Conservation (phyloP, 2,113 vertebrate species). For the Ornithorhynchus anatinus region DNA sequence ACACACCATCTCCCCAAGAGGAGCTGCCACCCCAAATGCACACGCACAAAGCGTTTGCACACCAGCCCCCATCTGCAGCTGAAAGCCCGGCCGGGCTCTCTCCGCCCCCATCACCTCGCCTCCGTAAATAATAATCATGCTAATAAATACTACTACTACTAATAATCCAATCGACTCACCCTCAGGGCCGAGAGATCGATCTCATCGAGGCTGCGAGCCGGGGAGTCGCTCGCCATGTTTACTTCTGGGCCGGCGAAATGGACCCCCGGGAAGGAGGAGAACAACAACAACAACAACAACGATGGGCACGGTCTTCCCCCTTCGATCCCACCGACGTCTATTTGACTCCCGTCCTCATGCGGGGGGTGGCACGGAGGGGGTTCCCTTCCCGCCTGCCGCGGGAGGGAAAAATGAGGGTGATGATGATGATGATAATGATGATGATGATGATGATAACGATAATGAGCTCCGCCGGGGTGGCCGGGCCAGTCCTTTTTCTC, state of each 20-base stretch:
- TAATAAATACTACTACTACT: too few relatives aligned
- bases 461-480: not conserved
- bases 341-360: constrained; percentile 53
- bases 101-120: too few relatives aligned
- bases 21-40: too few relatives aligned
- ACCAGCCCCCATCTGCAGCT: not conserved
- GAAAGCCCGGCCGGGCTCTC: too few relatives aligned
- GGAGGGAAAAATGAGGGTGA: not conserved
- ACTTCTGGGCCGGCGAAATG: constrained; percentile 63
- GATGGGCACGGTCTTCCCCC: constrained; percentile 44
- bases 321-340: constrained; percentile 56
- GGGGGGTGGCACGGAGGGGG: constrained; percentile 37
- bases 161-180: constrained; percentile 73
- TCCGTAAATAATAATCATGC: too few relatives aligned
- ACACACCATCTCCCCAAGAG: not conserved
- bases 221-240: constrained; percentile 97
- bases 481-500: constrained; percentile 15
- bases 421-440: too few relatives aligned
- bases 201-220: constrained; percentile 94
- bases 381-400: constrained; percentile 15
- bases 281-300: constrained; percentile 44
- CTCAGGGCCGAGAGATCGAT: constrained; percentile 95
- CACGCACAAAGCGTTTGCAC: not conserved
- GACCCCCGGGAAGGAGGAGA: too few relatives aligned
- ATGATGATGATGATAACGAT: not conserved